Percentiles rank a stretch among this genome's conserved stretches.
Evolutionary conservation across 2,113 vertebrate species (phyloP).

Genomic region (Bos indicus): DNA sequence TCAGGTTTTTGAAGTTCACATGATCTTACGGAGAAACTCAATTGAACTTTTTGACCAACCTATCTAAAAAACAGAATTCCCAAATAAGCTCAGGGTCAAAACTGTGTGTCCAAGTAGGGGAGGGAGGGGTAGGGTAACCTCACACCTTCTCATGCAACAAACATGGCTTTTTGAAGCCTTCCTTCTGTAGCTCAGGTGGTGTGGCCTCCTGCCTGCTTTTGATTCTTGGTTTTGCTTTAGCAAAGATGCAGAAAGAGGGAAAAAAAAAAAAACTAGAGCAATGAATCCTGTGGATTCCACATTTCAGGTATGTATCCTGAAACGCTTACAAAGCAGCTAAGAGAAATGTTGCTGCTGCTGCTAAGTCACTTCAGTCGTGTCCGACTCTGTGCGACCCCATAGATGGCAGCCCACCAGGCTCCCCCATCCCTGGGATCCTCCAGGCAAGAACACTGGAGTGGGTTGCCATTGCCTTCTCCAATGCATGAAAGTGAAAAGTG

Average conservation of each 20-base stretch:
- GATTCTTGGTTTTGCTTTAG: background rate
- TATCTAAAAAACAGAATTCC: background rate
- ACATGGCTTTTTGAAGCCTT: background rate
- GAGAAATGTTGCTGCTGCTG: background rate
- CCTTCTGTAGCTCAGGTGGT: background rate
- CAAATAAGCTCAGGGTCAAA: background rate
- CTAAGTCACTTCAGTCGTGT: too few species aligned
- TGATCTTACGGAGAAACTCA: background rate
- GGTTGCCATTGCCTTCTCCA: too few species aligned
- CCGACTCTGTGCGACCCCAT: too few species aligned
- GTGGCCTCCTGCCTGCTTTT: background rate
- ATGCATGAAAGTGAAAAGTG: too few species aligned
- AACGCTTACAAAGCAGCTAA: background rate
- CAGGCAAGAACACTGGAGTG: too few species aligned
- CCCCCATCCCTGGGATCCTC: too few species aligned
- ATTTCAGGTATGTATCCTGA: background rate
- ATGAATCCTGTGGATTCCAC: background rate
- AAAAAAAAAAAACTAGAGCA: background rate
- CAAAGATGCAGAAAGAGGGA: background rate
- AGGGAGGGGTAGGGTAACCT: background rate
- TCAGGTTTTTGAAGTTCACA: background rate
- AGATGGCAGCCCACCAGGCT: too few species aligned
- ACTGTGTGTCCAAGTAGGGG: background rate
- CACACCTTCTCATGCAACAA: fast-evolving
- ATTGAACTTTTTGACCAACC: background rate